Evolutionary conservation across 1,140 invertebrate species (phyloP).

Genomic region (Chlorops oryzae): DNA sequence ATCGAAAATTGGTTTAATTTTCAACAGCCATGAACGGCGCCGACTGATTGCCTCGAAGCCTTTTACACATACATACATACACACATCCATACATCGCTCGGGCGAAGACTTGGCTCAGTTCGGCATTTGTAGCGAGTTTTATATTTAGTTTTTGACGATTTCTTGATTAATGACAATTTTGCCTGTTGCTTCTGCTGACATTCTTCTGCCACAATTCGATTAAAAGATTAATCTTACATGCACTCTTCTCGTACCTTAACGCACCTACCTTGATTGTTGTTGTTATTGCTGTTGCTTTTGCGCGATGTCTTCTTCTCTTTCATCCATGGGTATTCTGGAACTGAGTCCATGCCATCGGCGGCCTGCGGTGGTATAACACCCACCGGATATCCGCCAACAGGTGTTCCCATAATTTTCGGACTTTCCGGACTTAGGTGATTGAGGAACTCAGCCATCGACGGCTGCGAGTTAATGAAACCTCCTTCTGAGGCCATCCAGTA

Average conservation of each 20-base stretch:
- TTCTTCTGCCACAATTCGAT: conserved; percentile 1
- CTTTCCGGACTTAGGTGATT: conserved; percentile 62
- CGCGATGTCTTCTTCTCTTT: conserved; percentile 93
- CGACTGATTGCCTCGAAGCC: too few species aligned
- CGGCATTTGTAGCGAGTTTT: too few species aligned
- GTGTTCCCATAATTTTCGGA: conserved; percentile 49
- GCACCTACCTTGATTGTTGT: conserved; percentile 81
- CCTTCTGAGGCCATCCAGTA: conserved; percentile 58
- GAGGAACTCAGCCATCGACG: conserved; percentile 86
- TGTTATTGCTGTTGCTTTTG: conserved; percentile 68
- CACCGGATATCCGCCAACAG: conserved; percentile 50
- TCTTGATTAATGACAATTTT: conserved; percentile 43
- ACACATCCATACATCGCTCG: neutral
- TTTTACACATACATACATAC: neutral
- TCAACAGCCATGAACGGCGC: neutral
- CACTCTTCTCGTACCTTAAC: too few species aligned
- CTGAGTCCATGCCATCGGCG: conserved; percentile 60
- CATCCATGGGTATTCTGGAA: conserved; percentile 95
- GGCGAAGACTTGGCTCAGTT: neutral
- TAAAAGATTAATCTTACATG: conserved; percentile 9
- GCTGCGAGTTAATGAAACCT: conserved; percentile 87
- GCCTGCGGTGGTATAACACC: conserved; percentile 47
- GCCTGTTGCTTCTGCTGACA: conserved; percentile 24
- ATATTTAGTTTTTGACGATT: conserved; percentile 25
- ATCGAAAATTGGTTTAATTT: conserved; percentile 17